Evolutionary conservation across 2,113 vertebrate species (phyloP).

Genomic region (Orthonyx spaldingii): DNA sequence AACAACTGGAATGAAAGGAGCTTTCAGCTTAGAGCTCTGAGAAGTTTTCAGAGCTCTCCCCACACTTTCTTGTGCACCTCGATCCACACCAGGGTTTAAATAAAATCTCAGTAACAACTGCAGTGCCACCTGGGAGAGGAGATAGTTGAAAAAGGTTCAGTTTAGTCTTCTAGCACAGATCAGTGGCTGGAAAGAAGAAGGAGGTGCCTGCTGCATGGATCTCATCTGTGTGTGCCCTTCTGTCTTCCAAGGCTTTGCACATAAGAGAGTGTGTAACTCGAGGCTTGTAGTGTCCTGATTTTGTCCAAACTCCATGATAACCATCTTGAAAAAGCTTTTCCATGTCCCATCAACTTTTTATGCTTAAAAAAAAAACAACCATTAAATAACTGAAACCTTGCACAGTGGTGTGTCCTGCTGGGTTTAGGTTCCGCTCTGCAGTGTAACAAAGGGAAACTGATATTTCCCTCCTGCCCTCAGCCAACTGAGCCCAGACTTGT

Average conservation of each 20-base stretch:
- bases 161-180: neutral
- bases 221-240: neutral
- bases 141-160: neutral
- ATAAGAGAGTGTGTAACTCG: neutral
- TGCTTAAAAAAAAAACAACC: neutral
- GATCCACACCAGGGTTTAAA: neutral
- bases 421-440: neutral
- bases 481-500: neutral
- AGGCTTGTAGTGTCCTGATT: neutral
- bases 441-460: constrained; percentile 1
- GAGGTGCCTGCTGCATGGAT: neutral
- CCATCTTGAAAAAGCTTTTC: neutral
- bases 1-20: neutral
- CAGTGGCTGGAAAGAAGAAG: neutral
- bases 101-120: neutral
- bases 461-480: neutral
- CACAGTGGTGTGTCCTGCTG: neutral
- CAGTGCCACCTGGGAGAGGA: neutral
- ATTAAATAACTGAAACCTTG: neutral
- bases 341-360: neutral
- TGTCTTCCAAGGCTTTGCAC: neutral
- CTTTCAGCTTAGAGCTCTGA: neutral
- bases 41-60: neutral
- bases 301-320: neutral
- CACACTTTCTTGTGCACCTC: neutral